Evolutionary conservation across 1,140 invertebrate species (phyloP).

Genomic region (Drosophila subpulchrella): DNA sequence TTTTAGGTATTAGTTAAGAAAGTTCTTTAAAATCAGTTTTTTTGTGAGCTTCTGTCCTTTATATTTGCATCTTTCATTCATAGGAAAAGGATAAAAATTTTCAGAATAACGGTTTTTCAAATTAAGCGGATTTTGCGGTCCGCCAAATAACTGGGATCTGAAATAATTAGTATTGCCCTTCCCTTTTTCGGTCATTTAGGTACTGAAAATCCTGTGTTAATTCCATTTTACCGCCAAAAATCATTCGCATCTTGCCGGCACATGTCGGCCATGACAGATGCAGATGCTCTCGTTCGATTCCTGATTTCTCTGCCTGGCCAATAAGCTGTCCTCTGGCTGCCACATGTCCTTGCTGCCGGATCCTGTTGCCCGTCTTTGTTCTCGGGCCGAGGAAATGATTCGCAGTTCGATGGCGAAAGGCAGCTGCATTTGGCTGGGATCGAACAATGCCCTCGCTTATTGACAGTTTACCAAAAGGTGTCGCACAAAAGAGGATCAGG

Average conservation of each 20-base stretch:
- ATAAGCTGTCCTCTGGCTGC: constrained; percentile 64
- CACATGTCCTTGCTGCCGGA: constrained; percentile 34
- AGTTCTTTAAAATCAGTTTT: no score
- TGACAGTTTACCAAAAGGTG: constrained; percentile 77
- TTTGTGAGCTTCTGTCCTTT: no score
- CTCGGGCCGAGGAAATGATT: constrained; percentile 36
- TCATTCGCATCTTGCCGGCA: constrained; percentile 66
- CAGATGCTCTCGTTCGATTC: constrained; percentile 54
- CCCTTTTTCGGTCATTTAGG: neutral
- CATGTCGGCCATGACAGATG: constrained; percentile 71
- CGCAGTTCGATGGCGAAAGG: constrained; percentile 38
- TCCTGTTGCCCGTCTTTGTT: constrained; percentile 50
- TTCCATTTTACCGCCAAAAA: constrained; percentile 68
- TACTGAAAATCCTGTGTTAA: constrained; percentile 19
- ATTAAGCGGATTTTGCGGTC: neutral
- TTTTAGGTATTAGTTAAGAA: no score
- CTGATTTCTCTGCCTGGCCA: constrained; percentile 46
- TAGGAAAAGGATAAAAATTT: neutral
- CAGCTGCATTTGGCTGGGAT: constrained; percentile 40
- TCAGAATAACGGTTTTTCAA: neutral
- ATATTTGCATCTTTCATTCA: neutral
- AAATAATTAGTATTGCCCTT: constrained; percentile 11
- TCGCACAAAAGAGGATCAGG: constrained; percentile 58
- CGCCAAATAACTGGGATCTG: neutral
- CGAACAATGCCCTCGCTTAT: constrained; percentile 64